phyloP scores from a whole-genome alignment of 1,140 invertebrate species.

The Trachymyrmex cornetzi region DNA sequence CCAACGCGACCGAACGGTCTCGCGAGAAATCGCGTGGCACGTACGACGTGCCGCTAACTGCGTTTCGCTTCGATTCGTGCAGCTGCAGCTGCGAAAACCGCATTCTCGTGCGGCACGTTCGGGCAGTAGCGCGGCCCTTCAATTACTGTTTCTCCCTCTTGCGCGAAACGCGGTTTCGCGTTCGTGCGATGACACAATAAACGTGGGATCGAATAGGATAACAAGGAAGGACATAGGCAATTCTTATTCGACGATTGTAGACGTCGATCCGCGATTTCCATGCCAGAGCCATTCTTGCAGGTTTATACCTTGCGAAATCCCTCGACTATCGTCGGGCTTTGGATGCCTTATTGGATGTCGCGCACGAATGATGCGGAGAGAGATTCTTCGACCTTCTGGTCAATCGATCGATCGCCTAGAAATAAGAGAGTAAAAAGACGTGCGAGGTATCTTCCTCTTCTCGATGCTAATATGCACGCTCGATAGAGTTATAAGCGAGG shows the following conservation, averaged over 20 bases:
- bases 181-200: background rate
- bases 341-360: constrained; percentile 5
- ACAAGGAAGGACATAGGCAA: constrained; percentile 9
- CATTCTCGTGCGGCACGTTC: constrained; percentile 10
- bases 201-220: background rate
- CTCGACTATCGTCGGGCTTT: background rate
- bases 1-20: constrained; percentile 14
- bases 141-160: constrained; percentile 7
- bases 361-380: background rate
- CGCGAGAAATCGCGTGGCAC: constrained; percentile 24
- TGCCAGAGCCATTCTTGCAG: constrained; percentile 40
- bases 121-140: background rate
- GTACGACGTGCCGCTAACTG: constrained; percentile 19
- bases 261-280: constrained; percentile 62
- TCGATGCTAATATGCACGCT: background rate
- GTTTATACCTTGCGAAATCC: constrained; percentile 25
- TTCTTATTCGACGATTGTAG: constrained; percentile 41
- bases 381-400: constrained; percentile 34
- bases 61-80: constrained; percentile 33
- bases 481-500: constrained; percentile 28
- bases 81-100: constrained; percentile 35
- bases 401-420: constrained; percentile 35
- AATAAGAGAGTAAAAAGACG: constrained; percentile 3
- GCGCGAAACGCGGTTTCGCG: background rate
- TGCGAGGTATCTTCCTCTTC: background rate